Evolutionary conservation across 1,140 invertebrate genomes (phyloP), one percentile per base, ranked within the genome.

Genomic region (Probaryconus sp.): DNA sequence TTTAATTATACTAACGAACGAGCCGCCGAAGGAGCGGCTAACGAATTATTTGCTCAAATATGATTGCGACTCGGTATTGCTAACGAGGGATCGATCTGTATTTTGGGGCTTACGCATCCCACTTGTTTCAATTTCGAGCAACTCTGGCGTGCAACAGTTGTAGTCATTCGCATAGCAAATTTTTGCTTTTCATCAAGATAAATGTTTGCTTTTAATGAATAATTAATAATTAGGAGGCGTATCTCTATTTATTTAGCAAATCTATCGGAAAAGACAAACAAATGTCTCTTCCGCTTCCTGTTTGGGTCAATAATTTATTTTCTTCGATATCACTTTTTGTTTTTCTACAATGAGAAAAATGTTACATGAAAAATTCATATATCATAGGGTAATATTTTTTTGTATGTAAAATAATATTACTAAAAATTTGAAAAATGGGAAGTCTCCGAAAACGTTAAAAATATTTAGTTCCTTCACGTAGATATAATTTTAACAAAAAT

Each of bases 1-100:
- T 85, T 87, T 87, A 86, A 87, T 87, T 87, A 87, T 85, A 85
- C 84, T 87, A 86, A 87, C 84, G 85, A 86, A 84, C 83, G 76
- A 71, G 53, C 73, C 63, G 58, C 67, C 61, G 56, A 75, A 79
- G 74, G 70, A 80, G 76, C 70, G 76, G 78, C 82, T 85, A 85
- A 84, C 84, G 85, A 86, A 85, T 85, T 86, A 86, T 87, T 87
- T 86, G 80, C 83, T 82, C 80, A 60, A 85, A 84, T 86, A 86
- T 82, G 82, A 86, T 86, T 85, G 82, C 82, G 50, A 67, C n/a
- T n/a, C 60, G 77, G 82, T 83, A 84, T 84, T 73, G 79, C 81
- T 84, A 86, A 86, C 80, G 84, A 85, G 75, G 79, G 63, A 83
- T 85, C 80, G 81, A 81, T 77, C 70, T 76, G 58, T 55, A 43